These are phyloP conservation scores for Oceanodroma leucorhoa DNA, from an alignment of 2,797 vertebrate species.

Conservation along the genomic window DNA sequence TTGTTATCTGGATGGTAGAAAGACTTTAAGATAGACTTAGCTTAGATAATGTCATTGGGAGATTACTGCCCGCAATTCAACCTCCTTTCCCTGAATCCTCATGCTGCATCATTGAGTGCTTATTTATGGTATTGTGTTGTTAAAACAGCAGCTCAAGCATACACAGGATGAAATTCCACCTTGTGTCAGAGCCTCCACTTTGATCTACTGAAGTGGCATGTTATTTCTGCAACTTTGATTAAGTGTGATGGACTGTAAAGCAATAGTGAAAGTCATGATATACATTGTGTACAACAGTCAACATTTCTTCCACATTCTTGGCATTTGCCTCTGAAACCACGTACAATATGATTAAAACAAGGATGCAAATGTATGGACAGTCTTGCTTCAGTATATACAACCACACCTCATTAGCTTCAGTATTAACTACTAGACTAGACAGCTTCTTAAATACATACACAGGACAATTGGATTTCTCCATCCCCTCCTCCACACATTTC, in stretches of 20 bases:
- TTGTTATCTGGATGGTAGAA: background rate
- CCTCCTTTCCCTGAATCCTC: background rate
- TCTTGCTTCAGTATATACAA: constrained; percentile 8
- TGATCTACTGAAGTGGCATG: background rate
- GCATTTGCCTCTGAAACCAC: background rate
- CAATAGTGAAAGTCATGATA: constrained; percentile 27
- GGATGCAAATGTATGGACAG: background rate
- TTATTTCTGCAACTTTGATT: constrained; percentile 26
- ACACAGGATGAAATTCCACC: constrained; percentile 36
- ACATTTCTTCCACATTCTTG: constrained; percentile 37
- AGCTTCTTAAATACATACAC: constrained; percentile 29
- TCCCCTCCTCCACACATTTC: background rate
- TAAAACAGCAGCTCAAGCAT: constrained; percentile 34
- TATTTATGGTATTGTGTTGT: background rate
- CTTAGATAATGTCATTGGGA: background rate
- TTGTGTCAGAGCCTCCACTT: constrained; percentile 33
- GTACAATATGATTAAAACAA: background rate
- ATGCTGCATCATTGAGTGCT: background rate
- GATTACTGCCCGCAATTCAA: background rate
- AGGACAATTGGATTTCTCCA: constrained; percentile 28
- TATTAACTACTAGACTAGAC: background rate
- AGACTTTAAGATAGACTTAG: background rate
- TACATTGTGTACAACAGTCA: background rate
- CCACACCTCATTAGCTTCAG: constrained; percentile 18
- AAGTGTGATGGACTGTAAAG: constrained; percentile 37